Evolutionary conservation across 1,140 invertebrate genomes (phyloP), one percentile per base, ranked within the genome.

Genomic region (Bombus difficillimus): DNA sequence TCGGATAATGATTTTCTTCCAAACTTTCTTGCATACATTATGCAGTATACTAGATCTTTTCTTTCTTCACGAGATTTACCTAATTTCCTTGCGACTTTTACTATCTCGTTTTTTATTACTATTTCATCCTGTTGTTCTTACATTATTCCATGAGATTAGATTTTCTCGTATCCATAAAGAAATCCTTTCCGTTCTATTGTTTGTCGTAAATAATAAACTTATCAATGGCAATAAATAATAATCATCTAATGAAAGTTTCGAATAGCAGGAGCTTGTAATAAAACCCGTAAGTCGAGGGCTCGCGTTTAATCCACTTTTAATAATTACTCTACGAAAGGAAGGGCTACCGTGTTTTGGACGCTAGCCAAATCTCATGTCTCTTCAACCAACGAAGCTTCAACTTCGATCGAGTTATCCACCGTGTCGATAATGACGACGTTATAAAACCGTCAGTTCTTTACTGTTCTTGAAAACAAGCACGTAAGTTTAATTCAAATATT

Each of bases 301-400:
- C 13, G 32, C 57, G 28, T 66, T 75, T 75, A 82, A 82, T 82
- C 57, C 81, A 75, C 71, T 82, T 82, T 82, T 82, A 69, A 78
- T 83, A 83, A 83, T 83, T 83, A 77, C 47, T 9, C 2, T 28
- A 37, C 6, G 43, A 78, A 78, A 79, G 75, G 57, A 37, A 53
- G 3, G 18, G 59, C 6, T n/a, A 25, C 13, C n/a, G 41, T 25
- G 41, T 53, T 79, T 79, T 84, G 81, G 74, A 83, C 39, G 4
- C 15, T 8, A 9, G 62, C 82, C 82, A 84, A 57, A 69, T 71
- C 32, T 28, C 66, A 6, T 28, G 53, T 53, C 25, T 37, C n/a
- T 13, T 43, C 68, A 6, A 69, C 32, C 22, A 53, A 10, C 64
- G 10, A 5, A 22, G 57, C 57, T 68, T 22, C 22, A 59, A 59